Conservation (phyloP, 1,140 invertebrate genomes). For the Drosophila chauvacae region DNA sequence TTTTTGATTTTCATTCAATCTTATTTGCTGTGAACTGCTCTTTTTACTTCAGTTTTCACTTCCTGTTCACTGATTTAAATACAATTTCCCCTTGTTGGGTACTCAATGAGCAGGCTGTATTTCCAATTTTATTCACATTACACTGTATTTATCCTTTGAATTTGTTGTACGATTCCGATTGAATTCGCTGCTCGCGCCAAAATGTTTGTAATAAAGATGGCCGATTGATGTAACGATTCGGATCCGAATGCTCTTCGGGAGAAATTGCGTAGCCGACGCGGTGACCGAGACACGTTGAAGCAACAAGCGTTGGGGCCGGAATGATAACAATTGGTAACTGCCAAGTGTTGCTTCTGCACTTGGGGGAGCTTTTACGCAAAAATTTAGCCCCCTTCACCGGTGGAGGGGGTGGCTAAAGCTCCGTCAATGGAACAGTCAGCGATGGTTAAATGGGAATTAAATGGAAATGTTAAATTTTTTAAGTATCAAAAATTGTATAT, state of each 20-base stretch:
- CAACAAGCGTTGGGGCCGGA: constrained; percentile 66
- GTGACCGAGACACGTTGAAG: constrained; percentile 42
- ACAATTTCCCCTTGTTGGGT: background rate
- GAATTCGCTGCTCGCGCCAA: background rate
- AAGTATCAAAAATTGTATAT: background rate
- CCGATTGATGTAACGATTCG: background rate
- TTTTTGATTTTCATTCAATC: constrained; percentile 1
- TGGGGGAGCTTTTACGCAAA: constrained; percentile 37
- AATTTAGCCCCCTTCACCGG: constrained; percentile 23
- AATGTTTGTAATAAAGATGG: background rate
- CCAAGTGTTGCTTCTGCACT: constrained; percentile 29
- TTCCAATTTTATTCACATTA: background rate
- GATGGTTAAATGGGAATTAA: background rate
- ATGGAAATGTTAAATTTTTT: background rate
- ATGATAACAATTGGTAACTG: constrained; percentile 62
- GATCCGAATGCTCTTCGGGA: background rate
- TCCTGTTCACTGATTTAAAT: constrained; percentile 1
- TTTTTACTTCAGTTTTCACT: background rate
- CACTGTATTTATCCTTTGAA: background rate
- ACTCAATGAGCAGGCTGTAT: background rate
- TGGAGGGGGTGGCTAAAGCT: constrained; percentile 18
- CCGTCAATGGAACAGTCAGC: constrained; percentile 5
- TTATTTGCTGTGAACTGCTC: background rate
- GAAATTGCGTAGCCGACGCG: constrained; percentile 27
- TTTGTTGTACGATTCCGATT: background rate